phyloP scores from a whole-genome alignment of 2,888 invertebrate genomes.

The Disparrhopalites patrizii region DNA sequence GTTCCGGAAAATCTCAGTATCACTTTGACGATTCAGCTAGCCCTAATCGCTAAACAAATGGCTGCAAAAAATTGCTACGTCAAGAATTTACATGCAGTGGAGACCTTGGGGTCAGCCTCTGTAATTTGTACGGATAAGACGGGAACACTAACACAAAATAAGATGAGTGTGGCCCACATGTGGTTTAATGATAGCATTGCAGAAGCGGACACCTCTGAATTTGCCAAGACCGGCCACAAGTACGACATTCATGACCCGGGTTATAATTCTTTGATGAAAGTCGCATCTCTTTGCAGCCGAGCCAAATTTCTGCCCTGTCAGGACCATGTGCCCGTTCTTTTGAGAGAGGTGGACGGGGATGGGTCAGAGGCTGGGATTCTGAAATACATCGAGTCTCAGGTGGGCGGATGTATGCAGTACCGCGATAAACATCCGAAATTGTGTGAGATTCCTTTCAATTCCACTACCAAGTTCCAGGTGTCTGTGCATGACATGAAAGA shows the following conservation, averaged over 20 bases:
- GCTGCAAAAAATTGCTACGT: slow-evolving; percentile 34
- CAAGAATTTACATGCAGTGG: slow-evolving; percentile 42
- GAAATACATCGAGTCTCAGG: slow-evolving; percentile 86
- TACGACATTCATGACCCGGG: slow-evolving; percentile 51
- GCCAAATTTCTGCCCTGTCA: slow-evolving; percentile 64
- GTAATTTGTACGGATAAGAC: slow-evolving; percentile 44
- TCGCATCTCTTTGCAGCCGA: slow-evolving; percentile 66
- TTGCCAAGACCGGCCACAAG: slow-evolving; percentile 57
- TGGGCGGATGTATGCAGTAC: slow-evolving; percentile 78
- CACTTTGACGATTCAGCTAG: slow-evolving; percentile 40
- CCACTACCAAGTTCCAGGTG: slow-evolving; percentile 90
- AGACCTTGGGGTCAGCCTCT: slow-evolving; percentile 37
- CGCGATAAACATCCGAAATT: slow-evolving; percentile 83
- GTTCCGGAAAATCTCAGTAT: slow-evolving; percentile 43
- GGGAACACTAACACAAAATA: slow-evolving; percentile 44
- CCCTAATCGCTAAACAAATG: slow-evolving; percentile 38
- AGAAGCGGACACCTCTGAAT: slow-evolving; percentile 58
- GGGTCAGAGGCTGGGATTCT: slow-evolving; percentile 91
- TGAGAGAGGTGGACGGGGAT: slow-evolving; percentile 71
- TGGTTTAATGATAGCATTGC: slow-evolving; percentile 67
- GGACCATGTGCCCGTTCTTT: slow-evolving; percentile 54
- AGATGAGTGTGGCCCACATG: slow-evolving; percentile 61
- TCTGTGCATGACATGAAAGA: slow-evolving; percentile 87
- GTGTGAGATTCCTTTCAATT: slow-evolving; percentile 91
- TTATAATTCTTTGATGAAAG: slow-evolving; percentile 57